Base-by-base conservation (phyloP, 2,888 invertebrate genomes). In the Eurytoma adleriae region DNA sequence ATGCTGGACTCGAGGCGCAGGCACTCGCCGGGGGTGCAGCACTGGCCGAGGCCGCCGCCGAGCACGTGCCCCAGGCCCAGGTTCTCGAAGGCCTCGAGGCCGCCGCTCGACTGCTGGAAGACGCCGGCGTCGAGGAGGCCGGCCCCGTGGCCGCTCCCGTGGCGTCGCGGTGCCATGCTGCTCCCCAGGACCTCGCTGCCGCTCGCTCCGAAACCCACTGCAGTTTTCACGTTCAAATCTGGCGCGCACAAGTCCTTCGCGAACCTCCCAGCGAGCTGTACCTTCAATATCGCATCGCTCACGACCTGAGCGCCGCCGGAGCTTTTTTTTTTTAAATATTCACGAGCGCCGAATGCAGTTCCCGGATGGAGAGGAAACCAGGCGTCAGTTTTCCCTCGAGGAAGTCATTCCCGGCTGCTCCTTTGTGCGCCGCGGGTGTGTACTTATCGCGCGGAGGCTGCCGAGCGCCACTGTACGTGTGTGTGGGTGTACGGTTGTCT, bases 21-120 rank as follows among this genome's bases (percentile, higher is more conserved):
- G 90, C 96, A 96, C 88, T 96, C 96, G 86, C 95, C 95, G 79
- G 97, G 97, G 72, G 96, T 95, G 92, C 96, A 96, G 92, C 97
- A 97, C 84, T 94, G 94, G 52, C 92, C 92, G 83, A 93, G 92
- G 87, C 92, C 91, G 12, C 92, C 91, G 12, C 64, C 27, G 57
- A 27, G 24, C 13, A 40, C n/a, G 67, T 81, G 84, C 14, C 72
- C 78, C 3, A 87, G 69, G 30, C 84, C 82, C 76, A 86, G 83
- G 79, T 85, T 87, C 71, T 89, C 89, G 80, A 89, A 84, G 0
- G 83, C 79, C 16, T 87, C 86, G 80, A 73, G 64, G 40, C 18
- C 20, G 50, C 16, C 57, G 66, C 48, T 18, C 24, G 20, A 30
- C 57, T 30, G 18, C 27, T 61, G 73, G n/a, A 69, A 77, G 66